phyloP scores from a whole-genome alignment of 2,888 invertebrate genomes.

The Hydrotaea diabolus region DNA sequence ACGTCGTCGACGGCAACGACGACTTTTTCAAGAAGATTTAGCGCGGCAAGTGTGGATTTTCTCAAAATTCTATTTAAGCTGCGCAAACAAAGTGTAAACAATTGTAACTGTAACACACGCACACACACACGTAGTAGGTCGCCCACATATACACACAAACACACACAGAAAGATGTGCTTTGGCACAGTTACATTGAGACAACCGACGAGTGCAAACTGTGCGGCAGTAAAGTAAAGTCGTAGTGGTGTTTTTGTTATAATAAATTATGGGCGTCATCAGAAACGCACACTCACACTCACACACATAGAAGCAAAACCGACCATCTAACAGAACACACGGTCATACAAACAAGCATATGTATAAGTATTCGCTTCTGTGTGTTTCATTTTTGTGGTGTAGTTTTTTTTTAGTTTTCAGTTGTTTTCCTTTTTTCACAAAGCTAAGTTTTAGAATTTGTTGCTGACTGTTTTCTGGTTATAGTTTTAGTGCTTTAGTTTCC shows the following conservation, averaged over 20 bases:
- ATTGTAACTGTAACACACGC: constrained; percentile 66
- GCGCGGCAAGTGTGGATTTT: constrained; percentile 68
- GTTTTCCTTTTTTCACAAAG: not conserved
- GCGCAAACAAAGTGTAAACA: constrained; percentile 68
- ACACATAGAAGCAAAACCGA: not conserved
- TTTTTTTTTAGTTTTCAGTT: not conserved
- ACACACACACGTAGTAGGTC: constrained; percentile 39
- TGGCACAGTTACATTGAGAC: not conserved
- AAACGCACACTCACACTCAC: no score
- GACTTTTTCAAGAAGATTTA: constrained; percentile 65
- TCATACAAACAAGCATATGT: not conserved
- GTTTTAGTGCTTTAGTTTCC: not conserved
- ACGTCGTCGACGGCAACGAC: constrained; percentile 39
- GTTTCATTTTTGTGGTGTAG: not conserved
- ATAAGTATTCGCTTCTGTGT: not conserved
- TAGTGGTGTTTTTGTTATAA: constrained; percentile 48
- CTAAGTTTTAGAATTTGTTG: constrained; percentile 28
- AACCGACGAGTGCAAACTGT: constrained; percentile 21
- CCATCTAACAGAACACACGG: constrained; percentile 21
- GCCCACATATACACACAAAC: constrained; percentile 1
- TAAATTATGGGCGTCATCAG: constrained; percentile 58
- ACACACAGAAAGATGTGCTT: not conserved
- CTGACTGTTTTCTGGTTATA: constrained; percentile 5
- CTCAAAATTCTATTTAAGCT: constrained; percentile 68
- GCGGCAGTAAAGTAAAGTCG: constrained; percentile 29